Evolutionary conservation across 2,888 invertebrate genomes (phyloP), one percentile per base, ranked within the genome.

Genomic region (Lottia scabra): DNA sequence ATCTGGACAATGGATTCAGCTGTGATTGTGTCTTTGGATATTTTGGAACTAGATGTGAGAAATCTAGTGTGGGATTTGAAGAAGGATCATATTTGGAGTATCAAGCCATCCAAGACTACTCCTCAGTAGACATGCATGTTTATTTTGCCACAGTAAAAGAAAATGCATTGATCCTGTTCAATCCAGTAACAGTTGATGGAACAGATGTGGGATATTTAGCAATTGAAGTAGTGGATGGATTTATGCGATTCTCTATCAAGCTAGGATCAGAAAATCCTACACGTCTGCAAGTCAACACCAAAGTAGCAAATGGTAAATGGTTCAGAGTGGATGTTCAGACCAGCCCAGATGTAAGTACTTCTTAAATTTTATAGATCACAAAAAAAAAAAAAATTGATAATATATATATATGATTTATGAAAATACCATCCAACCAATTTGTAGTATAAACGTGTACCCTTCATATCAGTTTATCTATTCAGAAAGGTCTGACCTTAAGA

Each of bases 41-140:
- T 80, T 96, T 96, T 86, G 98, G 98, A 12, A 92, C 94, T 56
- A 95, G 95, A 84, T 98, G 98, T 89, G 96, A 98, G 88, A 94
- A 94, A 80, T 94, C 95, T 1, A 96, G 96, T 1, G 95, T 93
- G 87, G 96, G 97, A 23, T 98, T 98, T 90, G 93, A 93, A 71
- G 95, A 95, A 83, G 91, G 96, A 0, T 97, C 97, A 0, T 98
- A 93, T 88, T 95, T 97, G 95, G 93, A 94, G 38, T 97, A 97
- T 89, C 93, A 95, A 2, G 91, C 96, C 0, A 90, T 98, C 79
- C 95, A 96, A 87, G 71, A 77, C 23, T 93, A 95, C 0, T 95
- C 94, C 66, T 96, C 96, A 2, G 97, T 97, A 88, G 96, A 96
- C 85, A 95, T 98, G 78, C 94, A 95, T 0, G 93, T 98, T 70